Evolutionary conservation across 1,140 invertebrate genomes (phyloP), one percentile per base, ranked within the genome.

Genomic region (Cyclargus thomasi): DNA sequence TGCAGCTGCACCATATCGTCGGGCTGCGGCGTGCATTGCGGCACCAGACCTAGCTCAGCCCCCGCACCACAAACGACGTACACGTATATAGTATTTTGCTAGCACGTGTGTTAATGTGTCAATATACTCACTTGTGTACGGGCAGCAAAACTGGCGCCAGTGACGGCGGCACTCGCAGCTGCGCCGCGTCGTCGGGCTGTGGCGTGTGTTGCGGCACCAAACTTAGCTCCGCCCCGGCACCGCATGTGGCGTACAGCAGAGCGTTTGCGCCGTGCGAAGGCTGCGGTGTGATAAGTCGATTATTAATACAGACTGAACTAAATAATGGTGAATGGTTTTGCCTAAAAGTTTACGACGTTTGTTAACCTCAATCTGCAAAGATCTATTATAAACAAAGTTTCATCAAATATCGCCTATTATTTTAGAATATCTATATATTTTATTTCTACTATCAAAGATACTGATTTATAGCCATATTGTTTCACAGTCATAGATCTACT

Each of bases 201-300:
- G 65, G 55, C 0, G 64, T 17, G 47, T 63, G 62, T 59, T 75
- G 70, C 57, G 79, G 74, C 5, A 74, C 18, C 22, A 83, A 70
- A 5, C 2, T 14, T 3, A 82, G 57, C 16, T 67, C 64, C 0
- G 29, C 53, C 14, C 20, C 14, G 18, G 64, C 55, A 11, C 36
- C 36, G 36, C 36, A 47, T 11, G 36, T 47, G 36, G 65, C 62
- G 71, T 74, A 77, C 29, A 81, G 65, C 20, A 81, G 57, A 0
- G 79, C 82, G 73, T 87, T 85, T 0, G 55, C 7, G 10, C 81
- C 83, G 72, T 87, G 82, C 20, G 59, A 68, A 1, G 75, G 74
- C 83, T 84, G 72, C 1, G 65, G 57, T 66, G 14, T n/a, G 29
- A 63, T 22, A 22, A 22, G 21, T 63, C 20, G 2, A 23, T 63